A percentile compares a stretch with the other conserved stretches of the same genome.
Conservation (phyloP, 2,797 vertebrate genomes). For the Propithecus perrieri region DNA sequence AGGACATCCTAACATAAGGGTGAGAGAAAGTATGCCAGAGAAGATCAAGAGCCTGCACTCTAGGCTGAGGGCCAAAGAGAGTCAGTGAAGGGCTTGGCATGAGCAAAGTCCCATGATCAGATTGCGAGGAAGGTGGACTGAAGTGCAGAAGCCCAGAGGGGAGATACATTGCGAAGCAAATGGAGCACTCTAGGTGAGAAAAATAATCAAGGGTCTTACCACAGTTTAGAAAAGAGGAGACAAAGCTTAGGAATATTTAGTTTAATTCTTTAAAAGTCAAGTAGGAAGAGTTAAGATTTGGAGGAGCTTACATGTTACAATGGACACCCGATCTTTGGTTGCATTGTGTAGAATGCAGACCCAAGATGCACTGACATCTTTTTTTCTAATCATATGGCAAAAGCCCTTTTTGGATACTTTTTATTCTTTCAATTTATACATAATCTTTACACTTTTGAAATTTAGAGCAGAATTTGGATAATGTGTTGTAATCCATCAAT, state of each 20-base stretch:
- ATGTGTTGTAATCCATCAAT: neutral
- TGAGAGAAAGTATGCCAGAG: neutral
- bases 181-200: neutral
- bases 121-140: neutral
- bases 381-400: neutral
- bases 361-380: neutral
- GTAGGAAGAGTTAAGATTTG: neutral
- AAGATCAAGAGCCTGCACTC: neutral
- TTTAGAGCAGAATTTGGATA: neutral
- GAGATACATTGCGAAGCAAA: neutral
- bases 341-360: neutral
- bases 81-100: fast-evolving
- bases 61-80: neutral
- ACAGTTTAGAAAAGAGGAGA: neutral
- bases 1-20: neutral
- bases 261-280: slow-evolving; percentile 10
- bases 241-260: neutral
- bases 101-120: neutral
- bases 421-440: neutral
- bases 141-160: neutral
- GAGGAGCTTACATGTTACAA: neutral
- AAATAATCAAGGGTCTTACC: neutral
- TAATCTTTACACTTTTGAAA: slow-evolving; percentile 5
- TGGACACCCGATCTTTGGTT: neutral
- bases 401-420: neutral